Percentiles rank a stretch among this genome's conserved stretches.
Evolutionary conservation across 1,140 invertebrate genomes (phyloP).

Genomic region (Rhagoletis pomonella): DNA sequence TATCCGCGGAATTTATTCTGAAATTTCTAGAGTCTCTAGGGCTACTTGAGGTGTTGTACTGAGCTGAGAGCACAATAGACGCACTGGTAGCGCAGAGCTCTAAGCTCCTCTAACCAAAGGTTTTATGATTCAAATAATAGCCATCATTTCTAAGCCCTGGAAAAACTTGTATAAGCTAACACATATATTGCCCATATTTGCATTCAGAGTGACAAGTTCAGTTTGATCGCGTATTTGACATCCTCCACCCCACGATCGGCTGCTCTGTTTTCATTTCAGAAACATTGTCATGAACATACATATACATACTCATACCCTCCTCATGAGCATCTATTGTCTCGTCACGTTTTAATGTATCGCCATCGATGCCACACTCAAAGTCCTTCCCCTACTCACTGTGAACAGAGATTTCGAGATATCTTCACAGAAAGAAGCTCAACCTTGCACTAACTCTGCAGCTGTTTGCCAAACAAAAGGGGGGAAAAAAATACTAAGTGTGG

Average conservation of each 20-base stretch:
- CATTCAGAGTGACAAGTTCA: neutral
- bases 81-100: too few species aligned
- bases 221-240: neutral
- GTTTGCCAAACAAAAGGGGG: neutral
- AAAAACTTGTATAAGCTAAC: too few species aligned
- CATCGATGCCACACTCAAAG: neutral
- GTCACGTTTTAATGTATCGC: neutral
- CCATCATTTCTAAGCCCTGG: too few species aligned
- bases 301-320: neutral
- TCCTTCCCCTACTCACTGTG: neutral
- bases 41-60: too few species aligned
- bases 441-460: neutral
- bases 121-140: too few species aligned
- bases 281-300: neutral
- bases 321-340: slow-evolving; percentile 17
- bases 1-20: too few species aligned
- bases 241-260: neutral
- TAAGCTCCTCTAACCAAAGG: too few species aligned
- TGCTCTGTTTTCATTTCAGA: neutral
- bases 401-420: neutral
- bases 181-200: too few species aligned
- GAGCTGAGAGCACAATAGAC: too few species aligned
- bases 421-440: neutral
- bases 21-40: too few species aligned
- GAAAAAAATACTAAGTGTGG: neutral